phyloP scores from a whole-genome alignment of 2,888 invertebrate species.

The Acronicta psi region DNA sequence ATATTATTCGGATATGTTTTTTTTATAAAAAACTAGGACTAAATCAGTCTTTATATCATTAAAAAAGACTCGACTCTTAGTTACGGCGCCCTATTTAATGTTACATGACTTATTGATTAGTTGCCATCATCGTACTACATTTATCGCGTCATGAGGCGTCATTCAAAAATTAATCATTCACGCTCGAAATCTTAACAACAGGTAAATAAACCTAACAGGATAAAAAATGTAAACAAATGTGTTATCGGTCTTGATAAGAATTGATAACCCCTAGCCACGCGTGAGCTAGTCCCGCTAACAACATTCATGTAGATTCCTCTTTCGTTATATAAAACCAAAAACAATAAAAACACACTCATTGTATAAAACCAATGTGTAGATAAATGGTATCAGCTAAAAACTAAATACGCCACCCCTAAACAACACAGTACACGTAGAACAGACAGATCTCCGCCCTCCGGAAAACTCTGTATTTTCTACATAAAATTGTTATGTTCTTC shows the following conservation, averaged over 20 bases:
- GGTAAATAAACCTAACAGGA: conserved; percentile 46
- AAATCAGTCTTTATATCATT: too few species aligned
- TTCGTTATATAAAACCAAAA: too few species aligned
- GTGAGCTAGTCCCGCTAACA: conserved; percentile 31
- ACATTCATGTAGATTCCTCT: conserved; percentile 32
- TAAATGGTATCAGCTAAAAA: background rate
- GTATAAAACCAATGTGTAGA: background rate
- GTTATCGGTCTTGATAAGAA: conserved; percentile 48
- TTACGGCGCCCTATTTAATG: background rate
- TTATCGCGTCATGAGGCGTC: conserved; percentile 23
- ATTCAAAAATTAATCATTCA: conserved; percentile 32
- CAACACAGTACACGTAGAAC: too few species aligned
- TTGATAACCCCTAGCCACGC: conserved; percentile 49
- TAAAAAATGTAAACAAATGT: conserved; percentile 49
- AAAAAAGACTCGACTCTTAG: too few species aligned
- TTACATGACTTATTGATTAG: conserved; percentile 11
- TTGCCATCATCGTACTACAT: conserved; percentile 7
- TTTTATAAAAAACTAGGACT: too few species aligned
- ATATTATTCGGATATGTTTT: too few species aligned
- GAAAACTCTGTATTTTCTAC: too few species aligned
- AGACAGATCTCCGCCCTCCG: too few species aligned
- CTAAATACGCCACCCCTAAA: background rate
- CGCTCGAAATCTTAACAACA: conserved; percentile 29
- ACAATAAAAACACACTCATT: too few species aligned
- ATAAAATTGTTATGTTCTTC: too few species aligned